Percentiles rank a stretch among this genome's conserved stretches.
These are phyloP conservation scores for Lampris incognitus DNA, from an alignment of 2,113 vertebrate species.

Conservation along the genomic window DNA sequence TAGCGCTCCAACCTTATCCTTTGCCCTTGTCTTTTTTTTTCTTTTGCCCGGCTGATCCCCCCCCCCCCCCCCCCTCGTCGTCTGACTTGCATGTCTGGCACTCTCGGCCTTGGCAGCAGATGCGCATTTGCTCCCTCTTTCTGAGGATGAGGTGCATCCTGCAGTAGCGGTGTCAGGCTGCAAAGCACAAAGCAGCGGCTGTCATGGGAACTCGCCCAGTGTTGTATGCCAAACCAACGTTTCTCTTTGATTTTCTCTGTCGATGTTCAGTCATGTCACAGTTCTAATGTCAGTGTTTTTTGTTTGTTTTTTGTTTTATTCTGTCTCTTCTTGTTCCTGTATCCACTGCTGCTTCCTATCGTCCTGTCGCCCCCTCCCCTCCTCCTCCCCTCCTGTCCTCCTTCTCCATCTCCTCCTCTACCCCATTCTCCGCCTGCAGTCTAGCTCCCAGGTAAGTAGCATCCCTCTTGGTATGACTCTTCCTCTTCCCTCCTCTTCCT, in stretches of 20 bases:
- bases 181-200: slow-evolving; percentile 52
- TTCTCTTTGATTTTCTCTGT: slow-evolving; percentile 45
- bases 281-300: slow-evolving; percentile 63
- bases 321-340: slow-evolving; percentile 60
- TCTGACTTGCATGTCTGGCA: slow-evolving; percentile 77
- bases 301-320: slow-evolving; percentile 50
- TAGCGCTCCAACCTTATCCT: slow-evolving; percentile 29
- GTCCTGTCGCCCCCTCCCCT: slow-evolving; percentile 55
- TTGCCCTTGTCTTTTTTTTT: neutral
- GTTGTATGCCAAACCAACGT: slow-evolving; percentile 49
- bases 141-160: slow-evolving; percentile 69
- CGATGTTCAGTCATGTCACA: slow-evolving; percentile 48
- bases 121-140: slow-evolving; percentile 61
- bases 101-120: slow-evolving; percentile 67
- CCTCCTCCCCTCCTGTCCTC: slow-evolving; percentile 60
- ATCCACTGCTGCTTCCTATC: slow-evolving; percentile 59
- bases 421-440: slow-evolving; percentile 86
- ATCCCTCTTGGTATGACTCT: slow-evolving; percentile 15
- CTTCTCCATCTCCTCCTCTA: slow-evolving; percentile 63
- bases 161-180: slow-evolving; percentile 64
- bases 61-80: slow-evolving; percentile 43
- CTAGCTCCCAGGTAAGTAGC: slow-evolving; percentile 90
- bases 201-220: slow-evolving; percentile 42
- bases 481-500: neutral
- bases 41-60: slow-evolving; percentile 53